These are phyloP conservation scores for Petrolisthes cinctipes DNA, from an alignment of 2,888 invertebrate species.

Conservation along the genomic window DNA sequence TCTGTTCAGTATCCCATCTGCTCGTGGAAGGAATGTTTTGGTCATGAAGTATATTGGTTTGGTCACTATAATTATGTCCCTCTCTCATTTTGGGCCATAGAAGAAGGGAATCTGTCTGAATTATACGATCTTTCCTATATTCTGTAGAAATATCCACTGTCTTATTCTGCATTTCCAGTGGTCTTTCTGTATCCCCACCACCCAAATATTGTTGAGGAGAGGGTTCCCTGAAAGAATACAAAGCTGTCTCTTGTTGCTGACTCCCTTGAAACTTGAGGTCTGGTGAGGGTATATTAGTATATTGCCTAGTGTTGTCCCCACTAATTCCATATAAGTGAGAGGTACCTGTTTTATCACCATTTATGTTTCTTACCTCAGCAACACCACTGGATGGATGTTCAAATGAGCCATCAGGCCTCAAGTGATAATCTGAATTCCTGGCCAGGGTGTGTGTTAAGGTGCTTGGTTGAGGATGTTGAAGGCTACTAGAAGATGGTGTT, in stretches of 20 bases:
- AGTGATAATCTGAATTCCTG: too few relatives aligned
- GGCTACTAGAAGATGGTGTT: too few relatives aligned
- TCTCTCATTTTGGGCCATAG: conserved; percentile 12
- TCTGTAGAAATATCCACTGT: neutral
- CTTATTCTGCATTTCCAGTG: too few relatives aligned
- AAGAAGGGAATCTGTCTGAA: conserved; percentile 27
- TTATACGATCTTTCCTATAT: conserved; percentile 22
- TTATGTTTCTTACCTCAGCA: too few relatives aligned
- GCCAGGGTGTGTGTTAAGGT: too few relatives aligned
- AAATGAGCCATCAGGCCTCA: too few relatives aligned
- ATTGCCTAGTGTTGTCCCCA: neutral
- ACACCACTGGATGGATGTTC: too few relatives aligned
- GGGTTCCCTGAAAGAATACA: neutral
- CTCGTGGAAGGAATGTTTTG: neutral
- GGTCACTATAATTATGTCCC: neutral
- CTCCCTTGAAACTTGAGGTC: neutral
- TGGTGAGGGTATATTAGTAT: neutral
- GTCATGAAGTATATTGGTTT: neutral
- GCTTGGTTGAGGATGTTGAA: too few relatives aligned
- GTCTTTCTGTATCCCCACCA: neutral
- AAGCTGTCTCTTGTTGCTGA: neutral
- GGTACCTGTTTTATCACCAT: too few relatives aligned
- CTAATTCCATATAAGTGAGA: too few relatives aligned
- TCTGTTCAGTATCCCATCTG: conserved; percentile 8
- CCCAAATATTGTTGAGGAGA: neutral